Evolutionary conservation across 2,888 invertebrate species (phyloP), one percentile per base, ranked within the genome.

Genomic region (Tryphoninae sp.): DNA sequence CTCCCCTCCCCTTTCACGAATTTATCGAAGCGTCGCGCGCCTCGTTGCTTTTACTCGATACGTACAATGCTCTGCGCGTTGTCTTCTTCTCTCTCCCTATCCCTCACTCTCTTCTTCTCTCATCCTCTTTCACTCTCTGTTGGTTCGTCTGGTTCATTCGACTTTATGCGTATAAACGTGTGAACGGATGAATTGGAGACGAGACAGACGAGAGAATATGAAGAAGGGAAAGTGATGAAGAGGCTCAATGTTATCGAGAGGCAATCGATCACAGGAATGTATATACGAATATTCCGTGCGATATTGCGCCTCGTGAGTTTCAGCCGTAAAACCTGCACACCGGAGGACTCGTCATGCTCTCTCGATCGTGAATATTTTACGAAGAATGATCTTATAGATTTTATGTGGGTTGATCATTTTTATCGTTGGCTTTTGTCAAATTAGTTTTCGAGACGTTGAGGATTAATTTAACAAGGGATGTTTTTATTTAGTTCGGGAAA

Each of bases 241-340:
- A 42, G 61, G 67, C 53, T 64, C 67, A 77, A 81, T 81, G 76
- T 71, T 64, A 77, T 75, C 73, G 64, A 74, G 65, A 72, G 64
- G 64, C 49, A 58, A 73, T 77, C 78, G 78, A 71, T 76, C 78
- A 82, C 74, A 33, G 51, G 45, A 58, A 26, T 23, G 22, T 58
- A 13, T 26, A 64, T 51, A 23, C 64, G 40, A 13, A 64, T 19
- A 26, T 40, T 49, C 19, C 19, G 40, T 19, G 55, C 13, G 19
- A 33, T 22, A 53, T 33, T 58, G 62, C 61, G 40, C 23, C 58
- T 7, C 40, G 75, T n/a, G 49, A 45, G 22, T 80, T 64, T 53
- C 67, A 69, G 71, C 49, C 75, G 71, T 61, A 33, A 51, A 19
- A 33, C 49, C 11, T 72, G 59, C 23, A 59, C 33, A 3, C 33